Percentiles rank a stretch among this genome's conserved stretches.
Conservation (phyloP, 2,797 vertebrate species). For the Microchirus variegatus region DNA sequence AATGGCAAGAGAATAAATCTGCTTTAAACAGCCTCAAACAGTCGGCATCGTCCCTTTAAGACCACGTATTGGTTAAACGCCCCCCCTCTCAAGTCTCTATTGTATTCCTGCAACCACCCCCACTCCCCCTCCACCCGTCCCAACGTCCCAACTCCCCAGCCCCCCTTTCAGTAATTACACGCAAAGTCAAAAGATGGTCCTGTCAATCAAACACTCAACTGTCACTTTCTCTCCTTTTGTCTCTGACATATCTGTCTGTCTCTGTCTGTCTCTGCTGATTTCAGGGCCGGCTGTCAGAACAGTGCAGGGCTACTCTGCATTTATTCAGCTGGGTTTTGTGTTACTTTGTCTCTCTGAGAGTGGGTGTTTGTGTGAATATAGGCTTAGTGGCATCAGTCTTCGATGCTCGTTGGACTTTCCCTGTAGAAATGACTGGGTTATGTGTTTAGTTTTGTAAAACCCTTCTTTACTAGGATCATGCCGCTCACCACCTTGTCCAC, state of each 20-base stretch:
- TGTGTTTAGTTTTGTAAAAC: slow-evolving; percentile 14
- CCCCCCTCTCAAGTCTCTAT: slow-evolving; percentile 49
- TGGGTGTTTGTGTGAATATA: background rate
- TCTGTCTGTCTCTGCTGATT: slow-evolving; percentile 42
- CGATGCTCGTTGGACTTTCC: background rate
- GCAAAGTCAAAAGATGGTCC: slow-evolving; percentile 70
- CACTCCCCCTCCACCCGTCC: no score
- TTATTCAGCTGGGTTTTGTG: slow-evolving; percentile 30
- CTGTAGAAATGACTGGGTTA: background rate
- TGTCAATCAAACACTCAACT: slow-evolving; percentile 74
- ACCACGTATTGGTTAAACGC: slow-evolving; percentile 19
- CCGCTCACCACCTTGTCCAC: background rate
- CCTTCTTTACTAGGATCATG: slow-evolving; percentile 4
- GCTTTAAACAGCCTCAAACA: slow-evolving; percentile 17
- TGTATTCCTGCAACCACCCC: no score
- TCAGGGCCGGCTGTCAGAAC: slow-evolving; percentile 53
- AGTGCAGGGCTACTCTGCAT: slow-evolving; percentile 16
- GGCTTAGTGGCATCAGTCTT: background rate
- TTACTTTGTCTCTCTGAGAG: background rate
- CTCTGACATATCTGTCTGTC: slow-evolving; percentile 54
- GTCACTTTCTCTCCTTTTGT: slow-evolving; percentile 67
- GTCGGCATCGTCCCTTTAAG: slow-evolving; percentile 41
- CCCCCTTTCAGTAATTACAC: slow-evolving; percentile 73
- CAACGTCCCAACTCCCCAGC: no score
- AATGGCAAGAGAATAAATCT: slow-evolving; percentile 24